Base-by-base conservation (phyloP, 2,113 vertebrate species). In the Hepsetus odoe region DNA sequence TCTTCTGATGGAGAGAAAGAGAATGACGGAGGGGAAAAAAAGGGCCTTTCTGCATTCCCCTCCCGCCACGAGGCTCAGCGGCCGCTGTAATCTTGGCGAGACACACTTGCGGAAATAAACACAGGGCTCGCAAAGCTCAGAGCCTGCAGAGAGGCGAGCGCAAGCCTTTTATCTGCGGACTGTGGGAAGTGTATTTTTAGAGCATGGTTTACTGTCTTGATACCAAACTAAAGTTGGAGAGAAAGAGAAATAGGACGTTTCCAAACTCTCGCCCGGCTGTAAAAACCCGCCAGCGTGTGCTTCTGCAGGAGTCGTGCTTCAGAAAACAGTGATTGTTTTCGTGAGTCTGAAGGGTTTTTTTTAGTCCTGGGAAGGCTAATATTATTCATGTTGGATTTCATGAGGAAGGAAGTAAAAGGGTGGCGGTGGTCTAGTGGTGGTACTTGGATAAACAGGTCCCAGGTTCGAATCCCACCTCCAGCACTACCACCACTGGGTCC, bases 81-180 rank as follows among this genome's bases (percentile, higher is more conserved):
- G 71, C 84, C 88, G 93, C 81, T 85, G 91, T 94, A 94, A 93
- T 94, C 94, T 89, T 88, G 76, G 80, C 51, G 80, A 86, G 91
- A 88, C 91, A 93, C 92, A 90, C 92, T 91, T 92, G 88, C 88
- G 84, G 88, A 89, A 92, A 91, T 92, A 92, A 83, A 90, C 91
- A 91, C 90, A 93, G 84, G 88, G 88, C 90, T 94, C 89, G 89
- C 90, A 88, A 90, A 55, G 46, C 53, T 64, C 49, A 91, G 90
- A 90, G 86, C 80, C 89, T 88, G 88, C 90, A 93, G 89, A 85
- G 88, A 89, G 91, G 87, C 89, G 83, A 84, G 85, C 3, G 64
- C 85, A 90, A 90, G 84, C 84, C 83, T 88, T 90, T 92, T 88
- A 90, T 91, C 89, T 85, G 86, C 89, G 85, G 46, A 61, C 33